Evolutionary conservation across 2,113 vertebrate genomes (phyloP).

Genomic region (Pica pica): DNA sequence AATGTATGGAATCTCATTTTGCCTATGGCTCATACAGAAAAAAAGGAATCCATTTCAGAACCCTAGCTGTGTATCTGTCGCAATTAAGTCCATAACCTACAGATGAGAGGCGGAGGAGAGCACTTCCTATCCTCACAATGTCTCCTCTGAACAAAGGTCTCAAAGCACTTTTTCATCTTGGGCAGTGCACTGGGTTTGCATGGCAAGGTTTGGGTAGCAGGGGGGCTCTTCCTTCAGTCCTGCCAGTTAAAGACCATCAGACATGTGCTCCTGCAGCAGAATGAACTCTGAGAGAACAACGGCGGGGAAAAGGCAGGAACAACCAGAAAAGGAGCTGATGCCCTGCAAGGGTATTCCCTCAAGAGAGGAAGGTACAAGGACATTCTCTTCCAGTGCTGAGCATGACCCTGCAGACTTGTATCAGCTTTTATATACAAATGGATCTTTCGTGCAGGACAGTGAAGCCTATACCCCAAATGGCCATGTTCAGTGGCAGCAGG

Average conservation of each 20-base stretch:
- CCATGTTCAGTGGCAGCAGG: not conserved
- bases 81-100: not conserved
- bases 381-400: not conserved
- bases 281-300: not conserved
- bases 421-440: not conserved
- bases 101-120: not conserved
- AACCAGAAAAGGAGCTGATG: not conserved
- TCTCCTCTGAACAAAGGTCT: not conserved
- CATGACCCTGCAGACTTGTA: accelerated
- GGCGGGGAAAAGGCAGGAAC: not conserved
- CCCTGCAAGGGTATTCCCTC: not conserved
- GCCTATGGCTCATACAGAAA: not conserved
- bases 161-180: not conserved
- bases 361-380: not conserved
- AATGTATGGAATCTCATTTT: not conserved
- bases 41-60: not conserved
- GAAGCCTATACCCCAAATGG: not conserved
- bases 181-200: not conserved
- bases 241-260: not conserved
- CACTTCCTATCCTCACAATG: not conserved
- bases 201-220: not conserved
- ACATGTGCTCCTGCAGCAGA: not conserved
- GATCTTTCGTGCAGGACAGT: not conserved
- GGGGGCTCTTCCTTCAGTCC: not conserved
- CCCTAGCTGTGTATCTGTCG: not conserved